phyloP scores from a whole-genome alignment of 2,888 invertebrate genomes.

The Xiphydria camelus region DNA sequence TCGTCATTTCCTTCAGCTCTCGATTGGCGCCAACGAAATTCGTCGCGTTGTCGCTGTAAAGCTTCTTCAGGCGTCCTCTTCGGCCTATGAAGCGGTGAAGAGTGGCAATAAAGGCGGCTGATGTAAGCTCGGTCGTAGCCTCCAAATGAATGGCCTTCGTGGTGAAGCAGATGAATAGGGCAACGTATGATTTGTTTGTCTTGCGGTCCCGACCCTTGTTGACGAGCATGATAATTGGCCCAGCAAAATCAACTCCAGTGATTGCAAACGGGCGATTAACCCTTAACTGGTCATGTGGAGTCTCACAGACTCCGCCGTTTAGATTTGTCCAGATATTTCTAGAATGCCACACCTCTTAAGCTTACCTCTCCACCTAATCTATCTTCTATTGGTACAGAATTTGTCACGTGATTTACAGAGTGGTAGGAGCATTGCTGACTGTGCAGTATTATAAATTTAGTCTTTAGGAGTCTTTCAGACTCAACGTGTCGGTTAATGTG shows the following conservation, averaged over 20 bases:
- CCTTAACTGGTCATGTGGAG: too few species aligned
- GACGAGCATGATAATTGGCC: slow-evolving; percentile 15
- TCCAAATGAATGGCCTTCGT: slow-evolving; percentile 33
- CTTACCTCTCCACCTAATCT: too few species aligned
- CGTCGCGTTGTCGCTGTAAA: slow-evolving; percentile 31
- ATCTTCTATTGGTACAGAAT: too few species aligned
- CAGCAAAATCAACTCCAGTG: slow-evolving; percentile 19
- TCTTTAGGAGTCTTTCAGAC: too few species aligned
- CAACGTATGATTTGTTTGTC: slow-evolving; percentile 24
- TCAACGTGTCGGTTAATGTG: too few species aligned
- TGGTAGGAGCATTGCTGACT: too few species aligned
- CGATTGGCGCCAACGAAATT: slow-evolving; percentile 35
- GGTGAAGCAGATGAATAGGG: slow-evolving; percentile 27
- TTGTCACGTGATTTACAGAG: too few species aligned
- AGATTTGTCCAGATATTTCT: too few species aligned
- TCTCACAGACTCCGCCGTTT: too few species aligned
- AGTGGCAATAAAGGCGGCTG: slow-evolving; percentile 24
- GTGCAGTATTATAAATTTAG: too few species aligned
- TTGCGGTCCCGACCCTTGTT: slow-evolving; percentile 18
- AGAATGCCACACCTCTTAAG: too few species aligned
- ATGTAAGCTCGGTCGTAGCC: slow-evolving; percentile 21
- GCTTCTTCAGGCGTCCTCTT: slow-evolving; percentile 19
- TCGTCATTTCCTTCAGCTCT: slow-evolving; percentile 19
- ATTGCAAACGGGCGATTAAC: too few species aligned
- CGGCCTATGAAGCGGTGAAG: slow-evolving; percentile 27